Evolutionary conservation across 64 coral and sea anemone species (phyloP).

Genomic region (Montipora cactus): DNA sequence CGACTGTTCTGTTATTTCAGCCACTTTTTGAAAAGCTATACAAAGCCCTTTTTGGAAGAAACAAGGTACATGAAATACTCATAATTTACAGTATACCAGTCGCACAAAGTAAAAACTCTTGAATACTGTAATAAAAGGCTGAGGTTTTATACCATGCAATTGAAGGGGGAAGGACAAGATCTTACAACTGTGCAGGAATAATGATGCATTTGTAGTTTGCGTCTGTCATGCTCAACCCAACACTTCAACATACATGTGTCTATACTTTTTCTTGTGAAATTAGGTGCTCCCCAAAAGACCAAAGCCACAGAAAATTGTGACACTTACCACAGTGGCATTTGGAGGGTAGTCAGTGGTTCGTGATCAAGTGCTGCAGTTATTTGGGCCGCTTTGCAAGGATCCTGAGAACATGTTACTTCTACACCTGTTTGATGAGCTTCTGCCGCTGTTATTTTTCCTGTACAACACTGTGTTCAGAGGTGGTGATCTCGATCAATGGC

Average conservation of each 20-base stretch:
- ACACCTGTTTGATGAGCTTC: neutral
- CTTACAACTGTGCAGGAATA: no score
- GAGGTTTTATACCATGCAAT: no score
- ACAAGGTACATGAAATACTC: neutral
- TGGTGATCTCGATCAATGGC: neutral
- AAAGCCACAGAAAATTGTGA: neutral
- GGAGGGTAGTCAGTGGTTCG: neutral
- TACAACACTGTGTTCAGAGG: constrained; percentile 5
- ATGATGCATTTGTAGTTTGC: no score
- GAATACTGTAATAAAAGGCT: no score
- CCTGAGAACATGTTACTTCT: neutral
- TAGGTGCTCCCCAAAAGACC: neutral
- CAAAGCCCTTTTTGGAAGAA: constrained; percentile 10
- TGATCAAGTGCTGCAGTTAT: constrained; percentile 5
- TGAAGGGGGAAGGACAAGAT: no score
- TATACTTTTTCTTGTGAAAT: no score
- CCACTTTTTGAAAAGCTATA: constrained; percentile 61
- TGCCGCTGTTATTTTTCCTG: neutral
- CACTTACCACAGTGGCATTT: neutral
- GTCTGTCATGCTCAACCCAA: no score
- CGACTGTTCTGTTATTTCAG: constrained; percentile 34
- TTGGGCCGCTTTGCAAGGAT: neutral
- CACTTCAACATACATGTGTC: no score
- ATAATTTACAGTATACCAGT: neutral
- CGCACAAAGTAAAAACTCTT: no score